phyloP scores from a whole-genome alignment of 2,797 vertebrate species.

The Acanthurus tractus region DNA sequence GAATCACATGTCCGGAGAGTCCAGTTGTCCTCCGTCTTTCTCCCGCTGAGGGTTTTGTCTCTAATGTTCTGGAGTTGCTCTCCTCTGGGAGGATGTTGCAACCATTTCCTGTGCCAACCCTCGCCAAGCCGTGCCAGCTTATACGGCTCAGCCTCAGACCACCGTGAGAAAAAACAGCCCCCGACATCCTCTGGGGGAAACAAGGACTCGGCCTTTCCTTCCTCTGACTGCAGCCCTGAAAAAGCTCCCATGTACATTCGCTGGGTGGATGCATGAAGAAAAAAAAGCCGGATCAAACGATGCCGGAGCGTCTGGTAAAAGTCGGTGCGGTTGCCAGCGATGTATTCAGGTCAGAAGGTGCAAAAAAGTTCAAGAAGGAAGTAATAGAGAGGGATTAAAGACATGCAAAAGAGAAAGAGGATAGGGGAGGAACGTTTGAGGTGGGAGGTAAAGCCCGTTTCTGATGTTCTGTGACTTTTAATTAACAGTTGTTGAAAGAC shows the following conservation, averaged over 20 bases:
- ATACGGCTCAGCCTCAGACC: conserved; percentile 57
- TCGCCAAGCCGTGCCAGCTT: conserved; percentile 55
- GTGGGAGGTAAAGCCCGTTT: not conserved
- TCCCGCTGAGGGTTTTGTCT: conserved; percentile 36
- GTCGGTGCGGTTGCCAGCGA: not conserved
- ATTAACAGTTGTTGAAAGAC: conserved; percentile 51
- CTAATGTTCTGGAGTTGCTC: conserved; percentile 47
- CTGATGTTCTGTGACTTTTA: conserved; percentile 14
- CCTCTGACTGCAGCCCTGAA: conserved; percentile 4
- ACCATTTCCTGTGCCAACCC: conserved; percentile 74
- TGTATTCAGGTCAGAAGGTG: conserved; percentile 11
- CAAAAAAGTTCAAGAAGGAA: conserved; percentile 7
- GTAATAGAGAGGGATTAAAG: conserved; percentile 21
- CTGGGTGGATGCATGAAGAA: not conserved
- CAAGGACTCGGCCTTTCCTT: conserved; percentile 25
- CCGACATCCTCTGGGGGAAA: conserved; percentile 54
- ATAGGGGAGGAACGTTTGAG: not conserved
- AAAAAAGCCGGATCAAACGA: conserved; percentile 29
- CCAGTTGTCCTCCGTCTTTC: not conserved
- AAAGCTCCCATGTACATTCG: conserved; percentile 4
- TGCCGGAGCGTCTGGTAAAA: not conserved
- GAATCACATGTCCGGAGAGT: conserved; percentile 3
- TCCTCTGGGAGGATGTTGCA: conserved; percentile 73
- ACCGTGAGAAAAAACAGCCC: conserved; percentile 73
- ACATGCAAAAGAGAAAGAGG: conserved; percentile 13